Base-by-base conservation (phyloP, 2,797 vertebrate species). In the Alca torda region DNA sequence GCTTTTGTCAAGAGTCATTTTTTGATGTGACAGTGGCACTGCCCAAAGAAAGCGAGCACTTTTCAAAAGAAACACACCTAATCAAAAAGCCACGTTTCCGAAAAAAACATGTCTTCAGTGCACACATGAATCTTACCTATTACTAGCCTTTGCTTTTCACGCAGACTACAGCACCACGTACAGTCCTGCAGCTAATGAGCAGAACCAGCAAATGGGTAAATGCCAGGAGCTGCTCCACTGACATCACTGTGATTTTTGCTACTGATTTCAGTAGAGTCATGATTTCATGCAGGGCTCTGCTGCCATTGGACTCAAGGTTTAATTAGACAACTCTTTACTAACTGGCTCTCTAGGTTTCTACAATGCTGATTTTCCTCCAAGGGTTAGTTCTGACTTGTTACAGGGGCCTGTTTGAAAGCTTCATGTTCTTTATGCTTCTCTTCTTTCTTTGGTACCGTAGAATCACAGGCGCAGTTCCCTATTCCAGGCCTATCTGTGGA, bases 321-420 rank as follows among this genome's bases (percentile, higher is more conserved):
- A 87, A 89, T 87, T 90, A 84, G 41, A 59, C 3, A 4, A 33
- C 43, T 78, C 84, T 61, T 81, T 33, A 80, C 83, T 89, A 79
- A 51, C 76, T 82, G 63, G n/a, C 57, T 89, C 84, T 78, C 51
- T 90, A 45, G 60, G 39, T 90, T 79, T 87, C 93, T 86, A 10
- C 56, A 56, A 30, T 26, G 60, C 45, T 90, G 39, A 87, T 84
- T 93, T 84, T 67, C 48, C 45, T 89, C 80, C 24, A 76, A 50
- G 80, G 20, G 20, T 91, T 94, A 90, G 88, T 79, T 90, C 70
- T 77, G 83, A 94, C 87, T 94, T 90, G 91, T 80, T 87, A 50
- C 77, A 87, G 67, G 31, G 56, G 26, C 59, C 43, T 83, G 25
- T 60, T 84, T 65, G 65, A 89, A 95, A 93, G 59, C 30, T 84